Conservation (phyloP, 2,797 vertebrate species). For the Phataginus tetradactyla region DNA sequence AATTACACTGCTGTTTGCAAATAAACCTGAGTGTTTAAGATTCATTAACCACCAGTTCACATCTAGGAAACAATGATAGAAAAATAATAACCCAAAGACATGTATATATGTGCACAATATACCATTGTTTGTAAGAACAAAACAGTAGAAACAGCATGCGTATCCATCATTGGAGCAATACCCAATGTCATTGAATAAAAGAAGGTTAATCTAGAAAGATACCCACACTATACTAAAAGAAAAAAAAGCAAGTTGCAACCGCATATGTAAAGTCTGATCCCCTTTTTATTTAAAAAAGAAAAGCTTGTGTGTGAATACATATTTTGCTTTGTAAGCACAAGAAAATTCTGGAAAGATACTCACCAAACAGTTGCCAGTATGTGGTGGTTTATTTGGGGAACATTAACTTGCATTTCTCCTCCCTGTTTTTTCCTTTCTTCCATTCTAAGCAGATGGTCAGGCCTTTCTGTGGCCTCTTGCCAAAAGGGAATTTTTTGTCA, state of each 20-base stretch:
- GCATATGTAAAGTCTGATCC: neutral
- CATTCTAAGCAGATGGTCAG: conserved; percentile 16
- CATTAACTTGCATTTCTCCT: conserved; percentile 17
- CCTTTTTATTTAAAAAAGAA: neutral
- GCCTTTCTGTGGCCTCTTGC: conserved; percentile 10
- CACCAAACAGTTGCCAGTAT: neutral
- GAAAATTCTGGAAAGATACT: conserved; percentile 20
- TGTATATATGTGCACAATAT: neutral
- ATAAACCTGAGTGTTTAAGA: neutral
- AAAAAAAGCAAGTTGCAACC: neutral
- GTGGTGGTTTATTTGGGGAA: neutral
- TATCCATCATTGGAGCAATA: neutral
- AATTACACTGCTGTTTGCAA: neutral
- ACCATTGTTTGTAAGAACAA: neutral
- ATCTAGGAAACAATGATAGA: neutral
- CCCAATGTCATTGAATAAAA: neutral
- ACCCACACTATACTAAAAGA: neutral
- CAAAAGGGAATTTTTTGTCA: neutral
- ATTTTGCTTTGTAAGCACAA: conserved; percentile 41
- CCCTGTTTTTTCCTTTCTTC: neutral
- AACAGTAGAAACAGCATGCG: neutral
- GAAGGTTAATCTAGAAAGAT: neutral
- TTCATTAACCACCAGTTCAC: neutral
- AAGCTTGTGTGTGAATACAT: neutral
- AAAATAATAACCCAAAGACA: neutral